These are phyloP conservation scores for Pogonocichla stellata DNA, from an alignment of 2,113 vertebrate genomes.

Conservation along the genomic window DNA sequence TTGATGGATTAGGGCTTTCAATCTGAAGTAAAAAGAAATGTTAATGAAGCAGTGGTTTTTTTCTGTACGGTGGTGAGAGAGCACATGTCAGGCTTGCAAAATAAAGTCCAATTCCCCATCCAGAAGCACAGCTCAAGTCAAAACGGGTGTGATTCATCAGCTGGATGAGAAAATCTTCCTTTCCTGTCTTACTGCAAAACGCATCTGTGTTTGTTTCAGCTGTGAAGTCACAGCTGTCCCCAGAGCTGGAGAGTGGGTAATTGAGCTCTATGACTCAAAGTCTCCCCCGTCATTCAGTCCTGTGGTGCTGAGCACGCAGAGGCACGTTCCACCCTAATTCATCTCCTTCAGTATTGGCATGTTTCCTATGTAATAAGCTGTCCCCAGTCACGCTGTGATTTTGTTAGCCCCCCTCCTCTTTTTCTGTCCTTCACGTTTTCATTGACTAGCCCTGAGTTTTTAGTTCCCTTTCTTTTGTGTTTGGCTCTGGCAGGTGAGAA, in stretches of 20 bases:
- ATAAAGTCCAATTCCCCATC: not conserved
- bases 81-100: not conserved
- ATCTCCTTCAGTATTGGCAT: not conserved
- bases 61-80: not conserved
- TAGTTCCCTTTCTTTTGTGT: not conserved
- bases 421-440: not conserved
- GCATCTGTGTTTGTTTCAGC: not conserved
- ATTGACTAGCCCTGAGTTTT: not conserved
- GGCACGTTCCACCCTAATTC: not conserved
- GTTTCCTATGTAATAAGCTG: not conserved
- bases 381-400: not conserved
- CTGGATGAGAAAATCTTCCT: not conserved
- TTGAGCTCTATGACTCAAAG: not conserved
- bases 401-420: accelerated
- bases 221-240: not conserved
- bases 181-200: not conserved
- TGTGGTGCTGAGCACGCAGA: accelerated
- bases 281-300: not conserved
- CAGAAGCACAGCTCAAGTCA: not conserved
- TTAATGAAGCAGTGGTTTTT: not conserved
- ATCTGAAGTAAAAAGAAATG: not conserved
- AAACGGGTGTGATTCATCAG: not conserved
- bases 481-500: slow-evolving; percentile 70
- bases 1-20: not conserved
- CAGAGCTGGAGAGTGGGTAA: not conserved